Evolutionary conservation across 2,113 vertebrate species (phyloP).

Genomic region (Microcebus murinus): DNA sequence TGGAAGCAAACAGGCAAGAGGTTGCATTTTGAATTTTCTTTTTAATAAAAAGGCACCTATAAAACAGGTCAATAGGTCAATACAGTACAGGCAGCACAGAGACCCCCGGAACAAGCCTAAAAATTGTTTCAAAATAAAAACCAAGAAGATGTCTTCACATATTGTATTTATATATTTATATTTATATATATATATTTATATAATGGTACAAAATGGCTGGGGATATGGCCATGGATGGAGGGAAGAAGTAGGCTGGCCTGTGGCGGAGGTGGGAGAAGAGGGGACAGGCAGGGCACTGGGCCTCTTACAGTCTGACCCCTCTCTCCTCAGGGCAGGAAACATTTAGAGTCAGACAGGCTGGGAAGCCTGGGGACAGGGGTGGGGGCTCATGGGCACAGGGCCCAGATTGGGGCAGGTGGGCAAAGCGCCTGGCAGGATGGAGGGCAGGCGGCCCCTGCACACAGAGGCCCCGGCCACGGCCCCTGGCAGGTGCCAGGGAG

Average conservation of each 20-base stretch:
- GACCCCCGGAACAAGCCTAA: conserved; percentile 91
- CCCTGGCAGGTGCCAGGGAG: not conserved
- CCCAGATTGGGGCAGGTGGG: conserved; percentile 77
- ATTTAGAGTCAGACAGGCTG: conserved; percentile 47
- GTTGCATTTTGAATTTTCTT: conserved; percentile 84
- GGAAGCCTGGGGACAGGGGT: conserved; percentile 54
- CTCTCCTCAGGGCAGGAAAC: conserved; percentile 51
- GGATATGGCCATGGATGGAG: conserved; percentile 75
- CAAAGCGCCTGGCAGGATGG: conserved; percentile 60
- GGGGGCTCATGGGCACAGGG: conserved; percentile 67
- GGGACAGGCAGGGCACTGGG: not conserved
- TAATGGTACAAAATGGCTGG: conserved; percentile 90
- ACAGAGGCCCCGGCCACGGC: not conserved
- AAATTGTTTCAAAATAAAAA: conserved; percentile 91
- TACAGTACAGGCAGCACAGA: conserved; percentile 91
- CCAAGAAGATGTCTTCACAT: conserved; percentile 90
- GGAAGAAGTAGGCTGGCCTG: conserved; percentile 69
- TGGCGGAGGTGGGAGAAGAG: not conserved
- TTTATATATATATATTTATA: conserved; percentile 90
- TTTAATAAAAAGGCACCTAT: conserved; percentile 93
- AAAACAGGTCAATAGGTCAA: conserved; percentile 92
- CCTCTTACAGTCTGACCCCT: not conserved
- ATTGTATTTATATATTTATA: conserved; percentile 92
- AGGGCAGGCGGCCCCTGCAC: not conserved
- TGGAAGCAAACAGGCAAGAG: conserved; percentile 36